Evolutionary conservation across 92 coral and sea anemone genomes (phyloP).

Genomic region (Virgularia gustaviana): DNA sequence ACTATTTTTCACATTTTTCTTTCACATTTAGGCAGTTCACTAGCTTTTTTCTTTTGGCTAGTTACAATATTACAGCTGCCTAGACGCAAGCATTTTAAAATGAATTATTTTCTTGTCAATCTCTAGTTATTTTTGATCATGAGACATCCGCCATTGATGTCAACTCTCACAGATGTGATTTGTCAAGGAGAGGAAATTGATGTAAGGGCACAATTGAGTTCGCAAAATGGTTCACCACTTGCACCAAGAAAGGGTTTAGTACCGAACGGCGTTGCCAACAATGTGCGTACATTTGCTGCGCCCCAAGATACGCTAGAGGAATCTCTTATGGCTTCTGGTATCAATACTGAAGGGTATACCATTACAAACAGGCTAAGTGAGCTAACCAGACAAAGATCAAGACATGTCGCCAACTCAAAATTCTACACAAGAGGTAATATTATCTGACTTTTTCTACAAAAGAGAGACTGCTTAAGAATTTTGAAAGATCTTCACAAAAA

Average conservation of each 20-base stretch:
- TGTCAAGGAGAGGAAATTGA: conserved; percentile 89
- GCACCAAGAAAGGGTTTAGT: conserved; percentile 77
- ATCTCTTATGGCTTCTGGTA: conserved; percentile 80
- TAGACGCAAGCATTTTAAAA: not conserved
- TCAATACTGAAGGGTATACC: conserved; percentile 86
- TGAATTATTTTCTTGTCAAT: not conserved
- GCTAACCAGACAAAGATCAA: conserved; percentile 62
- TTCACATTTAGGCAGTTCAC: conserved; percentile 64
- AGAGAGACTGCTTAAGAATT: not conserved
- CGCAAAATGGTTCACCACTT: conserved; percentile 81
- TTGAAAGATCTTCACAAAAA: no score
- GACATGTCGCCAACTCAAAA: conserved; percentile 97
- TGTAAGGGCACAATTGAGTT: conserved; percentile 54
- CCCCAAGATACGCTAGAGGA: conserved; percentile 90
- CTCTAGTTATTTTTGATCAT: conserved; percentile 87
- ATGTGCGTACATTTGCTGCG: conserved; percentile 72
- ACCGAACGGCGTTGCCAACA: conserved; percentile 55
- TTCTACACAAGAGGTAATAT: conserved; percentile 90
- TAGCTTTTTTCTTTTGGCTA: not conserved
- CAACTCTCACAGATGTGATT: conserved; percentile 83
- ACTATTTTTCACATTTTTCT: conserved; percentile 69
- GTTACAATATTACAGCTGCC: not conserved
- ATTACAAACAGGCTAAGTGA: conserved; percentile 72
- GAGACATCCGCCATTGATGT: conserved; percentile 88
- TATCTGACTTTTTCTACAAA: not conserved